Percentiles rank a stretch among this genome's conserved stretches.
Conservation (phyloP, 37 sponge, comb jelly and placozoan species). For the Axinella damicornis region DNA sequence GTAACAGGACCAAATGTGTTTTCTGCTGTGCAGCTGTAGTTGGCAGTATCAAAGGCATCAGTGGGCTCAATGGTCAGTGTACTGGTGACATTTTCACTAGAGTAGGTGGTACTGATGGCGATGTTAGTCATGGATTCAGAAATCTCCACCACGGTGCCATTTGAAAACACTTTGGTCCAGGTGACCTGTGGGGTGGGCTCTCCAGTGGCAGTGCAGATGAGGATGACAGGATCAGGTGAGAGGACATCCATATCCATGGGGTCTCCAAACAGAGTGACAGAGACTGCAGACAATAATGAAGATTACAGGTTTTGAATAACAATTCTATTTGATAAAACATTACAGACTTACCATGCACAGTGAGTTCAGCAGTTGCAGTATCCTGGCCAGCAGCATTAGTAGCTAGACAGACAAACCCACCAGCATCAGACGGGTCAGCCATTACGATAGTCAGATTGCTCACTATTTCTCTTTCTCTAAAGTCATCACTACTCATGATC, state of each 20-base stretch:
- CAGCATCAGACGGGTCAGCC: constrained; percentile 34
- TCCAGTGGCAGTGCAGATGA: constrained; percentile 53
- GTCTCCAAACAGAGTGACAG: constrained; percentile 19
- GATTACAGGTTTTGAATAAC: too few relatives aligned
- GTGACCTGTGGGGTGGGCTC: constrained; percentile 50
- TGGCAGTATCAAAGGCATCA: too few relatives aligned
- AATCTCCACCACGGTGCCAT: too few relatives aligned
- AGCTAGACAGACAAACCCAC: constrained; percentile 59
- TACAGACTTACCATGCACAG: constrained; percentile 43
- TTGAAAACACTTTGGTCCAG: too few relatives aligned
- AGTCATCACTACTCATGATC: neutral
- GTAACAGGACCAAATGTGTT: too few relatives aligned
- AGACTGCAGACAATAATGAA: constrained; percentile 28
- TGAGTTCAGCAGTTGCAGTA: constrained; percentile 11
- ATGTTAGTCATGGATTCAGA: too few relatives aligned
- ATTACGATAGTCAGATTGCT: constrained; percentile 29
- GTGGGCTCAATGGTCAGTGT: too few relatives aligned
- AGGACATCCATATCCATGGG: constrained; percentile 16
- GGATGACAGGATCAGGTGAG: neutral
- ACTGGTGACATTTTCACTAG: too few relatives aligned
- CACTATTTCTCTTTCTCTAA: constrained; percentile 16
- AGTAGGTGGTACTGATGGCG: too few relatives aligned
- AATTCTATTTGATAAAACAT: too few relatives aligned
- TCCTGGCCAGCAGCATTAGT: constrained; percentile 36
- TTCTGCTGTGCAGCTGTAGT: too few relatives aligned